These are phyloP conservation scores for Gallinago stenura DNA, from an alignment of 2,797 vertebrate genomes.

Conservation along the genomic window DNA sequence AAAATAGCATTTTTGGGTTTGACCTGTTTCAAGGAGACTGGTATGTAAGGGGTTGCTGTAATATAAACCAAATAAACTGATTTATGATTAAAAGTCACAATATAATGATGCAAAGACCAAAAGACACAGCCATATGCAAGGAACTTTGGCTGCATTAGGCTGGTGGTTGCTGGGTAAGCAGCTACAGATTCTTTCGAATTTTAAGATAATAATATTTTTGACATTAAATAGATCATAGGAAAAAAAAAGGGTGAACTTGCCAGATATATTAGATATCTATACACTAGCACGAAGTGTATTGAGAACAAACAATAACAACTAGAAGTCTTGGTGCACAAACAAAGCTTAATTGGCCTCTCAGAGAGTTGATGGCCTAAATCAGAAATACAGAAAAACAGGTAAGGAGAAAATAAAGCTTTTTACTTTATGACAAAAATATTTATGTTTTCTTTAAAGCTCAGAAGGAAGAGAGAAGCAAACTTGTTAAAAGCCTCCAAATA, in stretches of 20 bases:
- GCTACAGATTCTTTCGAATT: not conserved
- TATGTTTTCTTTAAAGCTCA: not conserved
- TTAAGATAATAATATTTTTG: not conserved
- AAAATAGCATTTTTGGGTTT: not conserved
- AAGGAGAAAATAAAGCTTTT: not conserved
- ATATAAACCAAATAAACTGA: not conserved
- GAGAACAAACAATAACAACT: not conserved
- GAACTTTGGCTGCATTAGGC: not conserved
- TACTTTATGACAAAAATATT: not conserved
- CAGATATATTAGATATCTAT: not conserved
- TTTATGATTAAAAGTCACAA: not conserved
- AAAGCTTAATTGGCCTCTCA: constrained; percentile 44
- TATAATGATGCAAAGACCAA: not conserved
- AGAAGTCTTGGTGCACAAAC: not conserved
- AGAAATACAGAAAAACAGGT: not conserved
- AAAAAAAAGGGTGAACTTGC: not conserved
- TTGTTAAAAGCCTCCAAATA: not conserved
- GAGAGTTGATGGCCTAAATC: constrained; percentile 16
- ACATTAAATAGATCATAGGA: not conserved
- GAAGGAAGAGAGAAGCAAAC: not conserved
- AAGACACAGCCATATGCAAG: not conserved
- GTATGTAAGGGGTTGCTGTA: not conserved
- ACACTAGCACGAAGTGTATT: not conserved
- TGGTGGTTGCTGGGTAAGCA: not conserved
- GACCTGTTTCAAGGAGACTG: not conserved